Base-by-base conservation (phyloP, 2,797 vertebrate species). In the Malacoctenus gilli region DNA sequence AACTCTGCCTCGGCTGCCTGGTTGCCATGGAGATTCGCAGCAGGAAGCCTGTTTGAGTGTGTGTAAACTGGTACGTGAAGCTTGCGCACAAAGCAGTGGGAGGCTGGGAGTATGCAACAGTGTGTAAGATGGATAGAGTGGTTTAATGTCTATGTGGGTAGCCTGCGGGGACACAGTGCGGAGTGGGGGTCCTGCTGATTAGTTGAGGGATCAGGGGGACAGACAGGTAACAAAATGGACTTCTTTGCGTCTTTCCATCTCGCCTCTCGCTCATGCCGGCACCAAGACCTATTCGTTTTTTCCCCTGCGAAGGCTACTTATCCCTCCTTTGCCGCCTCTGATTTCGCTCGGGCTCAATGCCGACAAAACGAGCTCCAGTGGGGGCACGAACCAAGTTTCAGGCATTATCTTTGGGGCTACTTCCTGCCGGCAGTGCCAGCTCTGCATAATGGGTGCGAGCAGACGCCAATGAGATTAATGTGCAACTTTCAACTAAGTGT, bases 11-110 rank as follows among this genome's bases (percentile, higher is more conserved):
- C 43, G 15, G 64, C 65, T 54, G 42, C 22, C 3, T 1, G 21
- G 72, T 74, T 83, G 83, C 81, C 65, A 77, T 77, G 59, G 68
- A 69, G 72, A 82, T 81, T n/a, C 54, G 31, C 47, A 77, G 67
- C 67, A 50, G 63, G 52, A 34, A 39, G 58, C 30, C 37, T 13
- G 53, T 64, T 15, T 72, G 19, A 32, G 63, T 38, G 19, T 36
- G 63, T 38, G 30, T 60, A 34, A 22, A 48, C 39, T 11, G 38
- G 40, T 28, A 13, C n/a, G n/a, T n/a, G n/a, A n/a, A n/a, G 15
- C 40, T 32, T 44, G 42, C 34, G 44, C 40, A 8, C 31, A 40
- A 23, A 34, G 58, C 4, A 12, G 9, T 28, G 38, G 16, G 65
- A 19, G 44, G 43, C 34, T 58, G 47, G 8, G 37, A 50, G 50